Base-by-base conservation (phyloP, 2,888 invertebrate species). In the Mimas tiliae region DNA sequence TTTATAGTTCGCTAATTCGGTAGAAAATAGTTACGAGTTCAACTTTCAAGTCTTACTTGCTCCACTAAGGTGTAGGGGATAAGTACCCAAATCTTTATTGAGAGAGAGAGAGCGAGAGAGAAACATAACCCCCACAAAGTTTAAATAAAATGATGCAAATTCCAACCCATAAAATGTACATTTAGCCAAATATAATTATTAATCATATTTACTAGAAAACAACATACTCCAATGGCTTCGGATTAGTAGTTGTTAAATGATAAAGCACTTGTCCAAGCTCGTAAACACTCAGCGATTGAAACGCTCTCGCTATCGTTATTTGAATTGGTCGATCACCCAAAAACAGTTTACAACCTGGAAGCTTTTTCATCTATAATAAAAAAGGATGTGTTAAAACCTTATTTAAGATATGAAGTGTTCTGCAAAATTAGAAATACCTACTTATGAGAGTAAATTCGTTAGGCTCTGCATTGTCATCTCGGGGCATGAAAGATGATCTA, bases 321-420 rank as follows among this genome's bases (percentile, higher is more conserved):
- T 91, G 89, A 69, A 93, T 93, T 3, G 93, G 93, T 55, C 93
- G 83, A 70, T 93, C 93, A 19, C 93, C 93, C 14, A 93, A 85
- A 70, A 89, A 93, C 64, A 93, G 75, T 74, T 93, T 93, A 75
- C 93, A 93, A 9, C 92, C 93, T 51, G 93, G 93, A 66, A 93
- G 92, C 71, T 81, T 90, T 78, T 92, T 89, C 92, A 92, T 92
- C 93, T 93, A 80, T 16, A 45, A 66, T 3, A 33, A 45, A 53
- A 66, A 38, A 1, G 9, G 1, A 42, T 1, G 1, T 9, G 1
- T 42, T 42, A 42, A 9, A 8, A 42, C 34, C 34, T 38, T 45
- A 45, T 9, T 12, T 14, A 12, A 1, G 12, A 45, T 11, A 27
- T 27, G 27, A 27, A 1, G 45, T 9, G 7, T 38, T 38, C 7